phyloP scores from a whole-genome alignment of 2,888 invertebrate species.

The Leistus spinibarbis region DNA sequence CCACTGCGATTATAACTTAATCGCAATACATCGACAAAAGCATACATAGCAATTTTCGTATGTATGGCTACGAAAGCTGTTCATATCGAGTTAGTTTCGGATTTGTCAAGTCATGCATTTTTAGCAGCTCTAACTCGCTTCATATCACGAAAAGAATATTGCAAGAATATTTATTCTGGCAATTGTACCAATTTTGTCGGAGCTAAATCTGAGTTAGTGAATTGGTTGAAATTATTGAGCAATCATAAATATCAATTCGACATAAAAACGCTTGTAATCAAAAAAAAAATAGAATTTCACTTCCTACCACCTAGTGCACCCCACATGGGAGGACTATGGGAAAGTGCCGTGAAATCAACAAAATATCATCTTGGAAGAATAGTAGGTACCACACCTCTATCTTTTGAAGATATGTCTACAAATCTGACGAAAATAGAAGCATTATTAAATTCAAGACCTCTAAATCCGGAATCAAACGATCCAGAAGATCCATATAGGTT shows the following conservation, averaged over 20 bases:
- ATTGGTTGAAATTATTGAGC: too few relatives aligned
- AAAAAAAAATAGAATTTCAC: constrained; percentile 41
- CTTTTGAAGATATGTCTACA: constrained; percentile 47
- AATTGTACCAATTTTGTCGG: constrained; percentile 46
- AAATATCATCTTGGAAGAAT: constrained; percentile 45
- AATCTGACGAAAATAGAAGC: constrained; percentile 46
- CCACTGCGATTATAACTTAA: too few relatives aligned
- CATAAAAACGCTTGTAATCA: constrained; percentile 31
- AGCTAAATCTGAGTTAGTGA: constrained; percentile 41
- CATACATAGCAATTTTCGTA: constrained; percentile 43
- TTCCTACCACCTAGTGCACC: constrained; percentile 45
- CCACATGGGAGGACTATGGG: constrained; percentile 46
- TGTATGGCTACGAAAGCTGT: constrained; percentile 44
- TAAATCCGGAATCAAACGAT: constrained; percentile 43
- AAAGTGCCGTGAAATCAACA: constrained; percentile 45
- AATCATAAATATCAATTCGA: too few relatives aligned
- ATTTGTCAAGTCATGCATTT: constrained; percentile 42
- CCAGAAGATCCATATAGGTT: constrained; percentile 38
- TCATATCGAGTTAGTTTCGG: constrained; percentile 45
- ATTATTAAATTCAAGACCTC: constrained; percentile 46
- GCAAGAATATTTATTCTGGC: constrained; percentile 44
- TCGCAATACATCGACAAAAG: constrained; percentile 30
- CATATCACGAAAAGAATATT: constrained; percentile 43
- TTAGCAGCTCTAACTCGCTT: constrained; percentile 45
- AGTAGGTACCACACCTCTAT: constrained; percentile 42